A percentile compares a stretch with the other conserved stretches of the same genome.
These are phyloP conservation scores for Philereme vetulata DNA, from an alignment of 2,888 invertebrate genomes.

Conservation along the genomic window DNA sequence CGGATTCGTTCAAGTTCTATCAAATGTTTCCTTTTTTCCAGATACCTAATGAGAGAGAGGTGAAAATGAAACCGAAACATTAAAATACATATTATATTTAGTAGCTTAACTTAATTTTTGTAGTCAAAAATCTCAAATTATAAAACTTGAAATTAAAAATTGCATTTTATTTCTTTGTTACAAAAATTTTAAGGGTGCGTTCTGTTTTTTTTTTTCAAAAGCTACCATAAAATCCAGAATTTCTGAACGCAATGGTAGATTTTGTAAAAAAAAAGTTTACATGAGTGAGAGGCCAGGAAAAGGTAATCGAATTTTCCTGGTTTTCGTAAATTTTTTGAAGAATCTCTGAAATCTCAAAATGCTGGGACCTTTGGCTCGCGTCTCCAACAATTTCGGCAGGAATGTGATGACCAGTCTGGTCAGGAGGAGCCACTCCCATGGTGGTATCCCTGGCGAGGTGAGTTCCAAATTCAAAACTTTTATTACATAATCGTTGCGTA, in stretches of 20 bases:
- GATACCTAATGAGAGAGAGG: slow-evolving; percentile 8
- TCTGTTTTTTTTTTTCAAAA: slow-evolving; percentile 38
- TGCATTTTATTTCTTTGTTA: slow-evolving; percentile 40
- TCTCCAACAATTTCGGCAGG: slow-evolving; percentile 68
- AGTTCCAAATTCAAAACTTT: slow-evolving; percentile 52
- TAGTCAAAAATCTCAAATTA: slow-evolving; percentile 29
- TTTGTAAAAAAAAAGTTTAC: slow-evolving; percentile 42
- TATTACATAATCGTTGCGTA: slow-evolving; percentile 67
- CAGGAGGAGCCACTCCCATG: slow-evolving; percentile 68
- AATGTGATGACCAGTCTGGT: slow-evolving; percentile 73
- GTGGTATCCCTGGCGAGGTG: slow-evolving; percentile 78
- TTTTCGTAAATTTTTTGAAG: slow-evolving; percentile 36
- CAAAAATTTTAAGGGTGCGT: slow-evolving; percentile 45
- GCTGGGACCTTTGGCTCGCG: slow-evolving; percentile 69
- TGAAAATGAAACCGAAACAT: slow-evolving; percentile 5
- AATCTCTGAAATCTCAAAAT: slow-evolving; percentile 54
- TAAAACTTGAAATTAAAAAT: slow-evolving; percentile 24
- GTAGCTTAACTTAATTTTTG: slow-evolving; percentile 20
- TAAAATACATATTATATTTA: slow-evolving; percentile 19
- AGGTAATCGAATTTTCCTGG: slow-evolving; percentile 47
- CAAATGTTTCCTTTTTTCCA: slow-evolving; percentile 24
- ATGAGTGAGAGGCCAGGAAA: slow-evolving; percentile 17
- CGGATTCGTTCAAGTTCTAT: slow-evolving; percentile 6
- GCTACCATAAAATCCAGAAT: slow-evolving; percentile 39
- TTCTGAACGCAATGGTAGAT: slow-evolving; percentile 60